Evolutionary conservation across 2,113 vertebrate species (phyloP), one percentile per base, ranked within the genome.

Genomic region (Speoplatyrhinus poulsoni): DNA sequence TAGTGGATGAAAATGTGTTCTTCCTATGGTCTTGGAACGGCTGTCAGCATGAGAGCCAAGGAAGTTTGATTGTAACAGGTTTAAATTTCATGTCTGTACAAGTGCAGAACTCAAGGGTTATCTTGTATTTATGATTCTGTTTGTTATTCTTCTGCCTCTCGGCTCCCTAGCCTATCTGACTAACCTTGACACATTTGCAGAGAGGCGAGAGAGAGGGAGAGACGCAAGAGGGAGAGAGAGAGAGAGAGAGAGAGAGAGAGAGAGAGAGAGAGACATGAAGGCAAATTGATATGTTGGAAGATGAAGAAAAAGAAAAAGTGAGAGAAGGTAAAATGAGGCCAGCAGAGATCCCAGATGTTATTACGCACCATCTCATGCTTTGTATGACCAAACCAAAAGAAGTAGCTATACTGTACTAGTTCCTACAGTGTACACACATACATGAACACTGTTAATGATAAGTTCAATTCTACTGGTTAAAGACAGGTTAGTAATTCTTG

Each of bases 81-180:
- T 75, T 58, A 69, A 48, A 83, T 77, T 16, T 77, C 52, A 81
- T 68, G 60, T 77, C 66, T 81, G 52, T 62, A 73, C 79, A 72
- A 32, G 50, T 17, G 32, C 64, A 36, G 0, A 66, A 49, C 82
- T 79, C 69, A 16, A 77, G 53, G 72, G 53, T 80, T 69, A 80
- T 79, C 71, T 74, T 17, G 10, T 66, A 76, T 84, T 83, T 72
- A 72, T 75, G 60, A 86, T 84, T 90, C 83, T 81, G 79, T 85
- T 88, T 87, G 79, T 79, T 86, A 75, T 80, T 79, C 63, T 65
- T 83, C 59, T 52, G 55, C 46, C 33, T 60, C 52, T 55, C 46
- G 78, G 33, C 60, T 70, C 69, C 75, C 50, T 53, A 71, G 56
- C 46, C 17, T 72, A 56, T 66, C 79, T 74, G 48, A 63, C 69